These are phyloP conservation scores for Globodera ellingtonae DNA, from an alignment of 1,140 invertebrate genomes.

Conservation along the genomic window DNA sequence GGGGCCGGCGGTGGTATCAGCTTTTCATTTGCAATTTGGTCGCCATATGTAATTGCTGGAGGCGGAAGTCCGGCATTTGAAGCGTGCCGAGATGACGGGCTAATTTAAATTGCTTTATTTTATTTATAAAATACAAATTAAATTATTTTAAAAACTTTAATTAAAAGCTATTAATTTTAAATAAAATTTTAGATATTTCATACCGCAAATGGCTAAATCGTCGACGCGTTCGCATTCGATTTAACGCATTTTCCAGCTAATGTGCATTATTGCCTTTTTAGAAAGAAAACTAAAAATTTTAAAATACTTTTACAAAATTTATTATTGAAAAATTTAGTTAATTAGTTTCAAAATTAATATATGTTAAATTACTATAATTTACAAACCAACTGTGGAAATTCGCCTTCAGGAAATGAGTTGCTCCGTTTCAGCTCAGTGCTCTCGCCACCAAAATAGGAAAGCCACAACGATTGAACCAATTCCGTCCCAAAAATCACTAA, in stretches of 20 bases:
- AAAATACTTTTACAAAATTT: too few relatives aligned
- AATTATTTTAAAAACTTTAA: too few relatives aligned
- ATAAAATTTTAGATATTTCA: neutral
- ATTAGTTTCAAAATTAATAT: neutral
- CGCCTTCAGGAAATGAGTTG: slow-evolving; percentile 47
- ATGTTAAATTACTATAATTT: too few relatives aligned
- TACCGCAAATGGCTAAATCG: neutral
- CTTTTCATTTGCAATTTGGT: too few relatives aligned
- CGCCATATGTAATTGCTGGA: too few relatives aligned
- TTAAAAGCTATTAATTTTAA: neutral
- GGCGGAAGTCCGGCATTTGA: too few relatives aligned
- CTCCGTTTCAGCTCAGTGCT: slow-evolving; percentile 51
- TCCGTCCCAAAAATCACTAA: slow-evolving; percentile 65
- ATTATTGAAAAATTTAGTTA: too few relatives aligned
- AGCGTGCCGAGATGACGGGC: too few relatives aligned
- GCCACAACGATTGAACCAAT: slow-evolving; percentile 56
- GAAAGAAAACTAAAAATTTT: neutral
- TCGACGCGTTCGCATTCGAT: neutral
- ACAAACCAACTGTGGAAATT: neutral
- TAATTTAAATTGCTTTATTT: too few relatives aligned
- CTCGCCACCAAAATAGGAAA: slow-evolving; percentile 49
- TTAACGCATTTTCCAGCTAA: too few relatives aligned
- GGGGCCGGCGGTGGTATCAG: too few relatives aligned
- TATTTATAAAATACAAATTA: too few relatives aligned
- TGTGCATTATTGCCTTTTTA: neutral